phyloP scores from a whole-genome alignment of 2,888 invertebrate genomes.

The Barypeithes pellucidus region DNA sequence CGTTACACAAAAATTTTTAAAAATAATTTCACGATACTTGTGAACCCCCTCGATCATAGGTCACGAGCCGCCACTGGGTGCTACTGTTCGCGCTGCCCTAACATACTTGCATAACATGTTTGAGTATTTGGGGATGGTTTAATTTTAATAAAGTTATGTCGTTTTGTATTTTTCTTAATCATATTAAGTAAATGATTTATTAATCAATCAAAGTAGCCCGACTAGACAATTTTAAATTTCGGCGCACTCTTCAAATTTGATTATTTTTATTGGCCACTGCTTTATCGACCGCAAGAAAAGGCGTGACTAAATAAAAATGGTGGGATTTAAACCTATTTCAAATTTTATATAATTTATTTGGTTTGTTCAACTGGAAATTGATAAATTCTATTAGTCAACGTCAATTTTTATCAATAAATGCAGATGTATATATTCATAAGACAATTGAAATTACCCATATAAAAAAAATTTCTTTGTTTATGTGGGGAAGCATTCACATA shows the following conservation, averaged over 20 bases:
- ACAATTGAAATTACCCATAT: neutral
- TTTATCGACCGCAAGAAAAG: slow-evolving; percentile 32
- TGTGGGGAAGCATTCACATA: slow-evolving; percentile 56
- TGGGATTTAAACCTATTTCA: slow-evolving; percentile 35
- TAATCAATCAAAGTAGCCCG: neutral
- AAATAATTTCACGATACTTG: no score
- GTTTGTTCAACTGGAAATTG: neutral
- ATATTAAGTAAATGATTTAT: neutral
- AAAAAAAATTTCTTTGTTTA: slow-evolving; percentile 57
- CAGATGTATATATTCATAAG: neutral
- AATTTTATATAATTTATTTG: slow-evolving; percentile 25
- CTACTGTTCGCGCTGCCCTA: no score
- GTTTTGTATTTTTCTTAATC: neutral
- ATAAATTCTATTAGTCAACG: neutral
- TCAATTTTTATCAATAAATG: neutral
- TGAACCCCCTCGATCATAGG: no score
- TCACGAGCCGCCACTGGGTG: no score
- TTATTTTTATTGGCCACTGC: neutral
- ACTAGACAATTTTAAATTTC: slow-evolving; percentile 12
- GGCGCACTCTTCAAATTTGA: neutral
- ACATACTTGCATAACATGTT: no score
- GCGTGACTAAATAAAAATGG: slow-evolving; percentile 44
- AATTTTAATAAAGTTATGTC: no score
- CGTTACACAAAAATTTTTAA: no score
- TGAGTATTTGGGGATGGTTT: no score